Conservation (phyloP, 2,113 vertebrate genomes). For the Aspidoscelis tigris region DNA sequence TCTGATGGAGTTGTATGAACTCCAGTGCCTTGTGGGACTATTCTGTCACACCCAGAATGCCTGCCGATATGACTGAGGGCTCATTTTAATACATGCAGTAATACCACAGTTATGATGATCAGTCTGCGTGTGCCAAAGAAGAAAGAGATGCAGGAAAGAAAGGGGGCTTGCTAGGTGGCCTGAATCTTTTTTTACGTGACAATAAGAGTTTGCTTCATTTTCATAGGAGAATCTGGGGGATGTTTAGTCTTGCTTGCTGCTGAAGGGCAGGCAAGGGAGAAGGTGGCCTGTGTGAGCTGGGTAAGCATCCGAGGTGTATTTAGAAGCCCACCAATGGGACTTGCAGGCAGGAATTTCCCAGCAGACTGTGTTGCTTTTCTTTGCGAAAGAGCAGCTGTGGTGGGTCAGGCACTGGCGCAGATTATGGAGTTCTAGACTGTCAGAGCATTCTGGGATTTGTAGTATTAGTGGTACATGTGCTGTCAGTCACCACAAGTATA, state of each 20-base stretch:
- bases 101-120: not conserved
- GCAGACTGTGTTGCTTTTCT: not conserved
- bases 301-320: not conserved
- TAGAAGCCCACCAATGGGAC: not conserved
- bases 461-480: no score
- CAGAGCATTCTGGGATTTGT: no score
- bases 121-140: not conserved
- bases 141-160: not conserved
- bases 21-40: not conserved
- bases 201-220: not conserved
- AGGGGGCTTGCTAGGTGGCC: not conserved
- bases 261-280: no score
- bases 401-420: not conserved
- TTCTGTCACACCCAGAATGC: not conserved
- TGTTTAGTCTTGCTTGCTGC: not conserved
- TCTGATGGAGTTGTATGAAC: not conserved
- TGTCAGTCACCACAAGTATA: not conserved
- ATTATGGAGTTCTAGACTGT: not conserved
- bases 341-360: not conserved
- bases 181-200: not conserved
- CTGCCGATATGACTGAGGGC: not conserved
- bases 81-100: not conserved
- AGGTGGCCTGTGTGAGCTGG: not conserved
- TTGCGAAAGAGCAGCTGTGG: not conserved
- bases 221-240: not conserved